Evolutionary conservation across 2,888 invertebrate species (phyloP).

Genomic region (Erynnis tages): DNA sequence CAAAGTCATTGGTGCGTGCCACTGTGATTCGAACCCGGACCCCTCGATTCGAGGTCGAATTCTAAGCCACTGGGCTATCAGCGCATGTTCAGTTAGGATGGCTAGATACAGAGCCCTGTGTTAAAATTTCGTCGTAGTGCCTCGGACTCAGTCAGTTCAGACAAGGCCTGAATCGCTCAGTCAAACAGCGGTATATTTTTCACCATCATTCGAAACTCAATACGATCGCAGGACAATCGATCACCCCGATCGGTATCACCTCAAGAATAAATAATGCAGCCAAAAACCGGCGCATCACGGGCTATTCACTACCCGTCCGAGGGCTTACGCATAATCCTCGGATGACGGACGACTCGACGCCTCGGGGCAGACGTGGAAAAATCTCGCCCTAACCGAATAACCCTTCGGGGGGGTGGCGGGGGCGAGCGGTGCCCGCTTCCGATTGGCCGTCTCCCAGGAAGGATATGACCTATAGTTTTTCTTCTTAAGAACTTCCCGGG

Average conservation of each 20-base stretch:
- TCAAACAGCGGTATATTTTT: too few species aligned
- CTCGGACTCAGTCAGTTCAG: too few species aligned
- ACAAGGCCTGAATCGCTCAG: too few species aligned
- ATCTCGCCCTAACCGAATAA: conserved; percentile 61
- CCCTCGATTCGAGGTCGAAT: too few species aligned
- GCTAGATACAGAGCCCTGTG: too few species aligned
- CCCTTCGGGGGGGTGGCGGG: conserved; percentile 52
- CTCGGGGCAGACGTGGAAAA: conserved; percentile 50
- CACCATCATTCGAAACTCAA: conserved; percentile 3
- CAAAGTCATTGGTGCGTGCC: too few species aligned
- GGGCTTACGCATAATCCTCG: conserved; percentile 55
- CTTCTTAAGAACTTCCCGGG: conserved; percentile 81
- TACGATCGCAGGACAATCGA: not conserved
- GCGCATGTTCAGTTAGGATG: too few species aligned
- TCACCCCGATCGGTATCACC: conserved; percentile 12
- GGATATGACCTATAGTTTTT: conserved; percentile 82
- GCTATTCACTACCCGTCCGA: conserved; percentile 48
- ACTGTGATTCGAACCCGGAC: too few species aligned
- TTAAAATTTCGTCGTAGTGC: too few species aligned
- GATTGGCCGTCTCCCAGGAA: conserved; percentile 79
- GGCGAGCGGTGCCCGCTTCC: conserved; percentile 56
- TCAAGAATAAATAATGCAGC: conserved; percentile 57
- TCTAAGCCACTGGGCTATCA: too few species aligned
- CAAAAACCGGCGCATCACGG: conserved; percentile 43
- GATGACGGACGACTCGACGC: conserved; percentile 50